Conservation (phyloP, 2,797 vertebrate genomes). For the Glyptemys insculpta region DNA sequence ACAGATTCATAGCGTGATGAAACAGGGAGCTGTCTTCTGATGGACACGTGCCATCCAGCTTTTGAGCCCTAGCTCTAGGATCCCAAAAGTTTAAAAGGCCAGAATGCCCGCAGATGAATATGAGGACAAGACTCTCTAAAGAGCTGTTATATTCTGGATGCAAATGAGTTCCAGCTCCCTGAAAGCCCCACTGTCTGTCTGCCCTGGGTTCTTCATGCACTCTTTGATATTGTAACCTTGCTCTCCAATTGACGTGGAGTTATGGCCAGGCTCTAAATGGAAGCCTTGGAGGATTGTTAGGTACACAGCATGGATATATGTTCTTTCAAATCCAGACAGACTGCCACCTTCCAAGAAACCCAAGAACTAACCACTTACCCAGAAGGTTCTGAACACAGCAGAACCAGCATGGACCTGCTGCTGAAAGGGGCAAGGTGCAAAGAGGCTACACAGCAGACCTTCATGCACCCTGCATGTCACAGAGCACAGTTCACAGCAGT, state of each 20-base stretch:
- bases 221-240: conserved; percentile 60
- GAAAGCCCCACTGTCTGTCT: conserved; percentile 68
- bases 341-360: neutral
- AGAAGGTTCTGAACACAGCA: neutral
- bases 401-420: neutral
- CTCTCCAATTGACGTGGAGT: neutral
- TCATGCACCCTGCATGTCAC: neutral
- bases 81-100: conserved; percentile 55
- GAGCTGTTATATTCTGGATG: conserved; percentile 55
- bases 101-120: conserved; percentile 48
- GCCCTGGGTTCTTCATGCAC: neutral
- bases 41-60: conserved; percentile 28
- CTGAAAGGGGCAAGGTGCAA: neutral
- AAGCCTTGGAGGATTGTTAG: neutral
- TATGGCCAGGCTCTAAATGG: neutral
- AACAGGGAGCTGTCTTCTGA: conserved; percentile 42
- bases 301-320: fast-evolving
- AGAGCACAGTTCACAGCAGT: neutral
- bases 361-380: neutral
- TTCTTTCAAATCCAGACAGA: neutral
- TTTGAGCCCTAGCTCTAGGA: conserved; percentile 42
- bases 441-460: neutral
- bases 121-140: conserved; percentile 33
- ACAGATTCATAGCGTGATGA: conserved; percentile 63
- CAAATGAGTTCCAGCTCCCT: conserved; percentile 33